Evolutionary conservation across 2,888 invertebrate genomes (phyloP).

Genomic region (Uropetala carovei): DNA sequence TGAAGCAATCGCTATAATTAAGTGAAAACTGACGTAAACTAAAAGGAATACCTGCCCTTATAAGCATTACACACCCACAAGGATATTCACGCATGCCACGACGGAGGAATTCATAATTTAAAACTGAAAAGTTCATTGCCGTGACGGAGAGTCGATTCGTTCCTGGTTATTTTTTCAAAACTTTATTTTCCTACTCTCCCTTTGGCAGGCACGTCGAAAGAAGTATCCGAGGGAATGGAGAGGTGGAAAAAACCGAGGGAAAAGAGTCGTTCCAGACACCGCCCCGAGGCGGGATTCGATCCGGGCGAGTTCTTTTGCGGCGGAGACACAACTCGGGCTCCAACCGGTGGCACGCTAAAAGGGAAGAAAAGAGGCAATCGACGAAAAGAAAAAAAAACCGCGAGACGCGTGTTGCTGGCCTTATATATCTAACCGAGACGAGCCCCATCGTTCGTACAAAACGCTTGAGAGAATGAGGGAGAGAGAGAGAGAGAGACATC

Average conservation of each 20-base stretch:
- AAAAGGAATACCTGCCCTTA: no score
- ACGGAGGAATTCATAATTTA: no score
- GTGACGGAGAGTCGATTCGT: no score
- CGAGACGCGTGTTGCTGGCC: neutral
- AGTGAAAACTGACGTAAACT: no score
- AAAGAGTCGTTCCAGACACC: neutral
- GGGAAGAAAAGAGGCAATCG: constrained; percentile 12
- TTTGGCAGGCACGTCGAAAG: neutral
- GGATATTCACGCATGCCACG: no score
- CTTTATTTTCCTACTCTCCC: neutral
- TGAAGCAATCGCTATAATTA: no score
- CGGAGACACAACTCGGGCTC: constrained; percentile 10
- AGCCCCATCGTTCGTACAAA: neutral
- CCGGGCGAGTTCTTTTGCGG: constrained; percentile 17
- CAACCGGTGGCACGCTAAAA: neutral
- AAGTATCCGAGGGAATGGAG: no score
- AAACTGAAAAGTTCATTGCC: no score
- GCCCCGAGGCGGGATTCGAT: constrained; percentile 9
- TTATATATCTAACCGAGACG: no score
- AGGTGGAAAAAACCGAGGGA: neutral
- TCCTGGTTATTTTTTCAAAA: no score
- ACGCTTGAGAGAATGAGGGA: neutral
- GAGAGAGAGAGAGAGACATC: constrained; percentile 17
- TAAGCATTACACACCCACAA: no score
- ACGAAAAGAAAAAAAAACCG: neutral